Evolutionary conservation across 2,888 invertebrate species (phyloP).

Genomic region (Nemoura dubitans): DNA sequence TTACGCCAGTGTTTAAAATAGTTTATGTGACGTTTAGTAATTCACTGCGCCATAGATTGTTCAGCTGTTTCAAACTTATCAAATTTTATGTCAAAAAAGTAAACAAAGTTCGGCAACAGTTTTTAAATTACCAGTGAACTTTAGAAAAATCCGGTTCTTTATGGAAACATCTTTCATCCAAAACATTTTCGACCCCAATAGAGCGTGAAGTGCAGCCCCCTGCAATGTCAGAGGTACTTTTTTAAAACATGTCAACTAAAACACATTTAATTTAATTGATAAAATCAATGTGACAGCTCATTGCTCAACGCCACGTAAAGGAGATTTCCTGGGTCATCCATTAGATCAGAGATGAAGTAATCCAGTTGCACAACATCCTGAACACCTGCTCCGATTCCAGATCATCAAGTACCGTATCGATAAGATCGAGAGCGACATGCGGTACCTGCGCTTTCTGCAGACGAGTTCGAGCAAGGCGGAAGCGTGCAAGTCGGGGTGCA

Average conservation of each 20-base stretch:
- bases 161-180: not conserved
- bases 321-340: no score
- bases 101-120: not conserved
- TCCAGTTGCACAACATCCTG: not conserved
- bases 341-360: not conserved
- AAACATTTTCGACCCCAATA: not conserved
- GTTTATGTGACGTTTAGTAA: not conserved
- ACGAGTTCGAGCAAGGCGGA: not conserved
- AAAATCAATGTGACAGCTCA: not conserved
- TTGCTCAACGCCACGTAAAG: not conserved
- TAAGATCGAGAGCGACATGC: not conserved
- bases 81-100: not conserved
- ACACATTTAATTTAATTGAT: not conserved
- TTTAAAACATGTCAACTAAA: not conserved
- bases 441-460: not conserved
- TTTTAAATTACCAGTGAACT: not conserved
- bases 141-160: not conserved
- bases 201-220: not conserved
- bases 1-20: not conserved
- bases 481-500: not conserved
- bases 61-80: not conserved
- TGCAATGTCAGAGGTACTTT: not conserved
- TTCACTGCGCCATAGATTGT: not conserved
- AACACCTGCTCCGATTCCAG: not conserved
- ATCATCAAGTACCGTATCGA: not conserved